Conservation (phyloP, 2,113 vertebrate species). For the Gallinago media region DNA sequence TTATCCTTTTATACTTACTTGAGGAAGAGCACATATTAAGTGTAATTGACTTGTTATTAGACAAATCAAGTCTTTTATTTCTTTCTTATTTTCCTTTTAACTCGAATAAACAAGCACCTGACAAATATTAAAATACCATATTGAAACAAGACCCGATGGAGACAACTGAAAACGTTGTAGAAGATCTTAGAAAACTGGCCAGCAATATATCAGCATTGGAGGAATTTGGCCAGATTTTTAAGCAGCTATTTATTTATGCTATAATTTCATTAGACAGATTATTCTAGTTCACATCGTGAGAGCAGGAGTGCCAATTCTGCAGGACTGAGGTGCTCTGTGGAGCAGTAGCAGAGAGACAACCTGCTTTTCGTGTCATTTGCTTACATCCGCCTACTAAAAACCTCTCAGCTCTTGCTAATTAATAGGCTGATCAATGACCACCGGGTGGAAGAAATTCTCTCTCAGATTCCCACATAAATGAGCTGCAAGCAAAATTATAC, state of each 20-base stretch:
- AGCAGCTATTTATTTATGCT: not conserved
- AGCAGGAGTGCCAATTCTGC: not conserved
- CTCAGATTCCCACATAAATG: not conserved
- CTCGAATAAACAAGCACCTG: not conserved
- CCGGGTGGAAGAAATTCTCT: not conserved
- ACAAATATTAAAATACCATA: not conserved
- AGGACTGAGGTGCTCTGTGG: not conserved
- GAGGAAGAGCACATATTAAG: not conserved
- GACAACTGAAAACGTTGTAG: not conserved
- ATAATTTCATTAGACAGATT: not conserved
- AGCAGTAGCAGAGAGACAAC: not conserved
- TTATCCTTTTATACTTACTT: not conserved
- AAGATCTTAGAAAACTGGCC: not conserved
- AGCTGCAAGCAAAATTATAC: not conserved
- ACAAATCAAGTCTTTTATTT: not conserved
- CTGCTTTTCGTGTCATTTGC: not conserved
- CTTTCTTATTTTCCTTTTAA: not conserved
- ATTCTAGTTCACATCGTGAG: not conserved
- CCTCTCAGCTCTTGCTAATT: not conserved
- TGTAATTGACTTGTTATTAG: not conserved
- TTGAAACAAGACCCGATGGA: not conserved
- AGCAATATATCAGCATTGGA: not conserved
- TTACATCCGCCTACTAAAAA: not conserved
- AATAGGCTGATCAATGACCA: not conserved
- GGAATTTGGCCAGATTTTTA: not conserved